A percentile compares a stretch with the other conserved stretches of the same genome.
phyloP scores from a whole-genome alignment of 2,113 vertebrate genomes.

The Nymphicus hollandicus region DNA sequence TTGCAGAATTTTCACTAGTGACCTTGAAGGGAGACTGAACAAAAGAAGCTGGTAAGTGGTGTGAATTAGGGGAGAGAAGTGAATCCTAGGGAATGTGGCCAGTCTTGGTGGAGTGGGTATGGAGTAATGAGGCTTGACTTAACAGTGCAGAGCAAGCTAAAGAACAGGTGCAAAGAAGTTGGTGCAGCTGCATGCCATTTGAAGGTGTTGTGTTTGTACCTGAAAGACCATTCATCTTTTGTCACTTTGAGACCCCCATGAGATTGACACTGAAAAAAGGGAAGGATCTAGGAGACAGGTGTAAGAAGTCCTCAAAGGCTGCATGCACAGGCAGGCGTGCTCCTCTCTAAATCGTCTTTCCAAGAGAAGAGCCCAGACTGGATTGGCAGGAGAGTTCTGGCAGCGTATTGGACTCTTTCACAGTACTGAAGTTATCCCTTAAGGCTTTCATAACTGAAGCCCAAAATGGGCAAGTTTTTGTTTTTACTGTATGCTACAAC shows the following conservation, averaged over 20 bases:
- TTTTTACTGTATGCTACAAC: not conserved
- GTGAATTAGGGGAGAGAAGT: not conserved
- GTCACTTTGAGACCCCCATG: not conserved
- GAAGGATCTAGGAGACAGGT: not conserved
- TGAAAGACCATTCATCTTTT: not conserved
- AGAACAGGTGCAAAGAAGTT: not conserved
- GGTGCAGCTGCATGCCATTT: not conserved
- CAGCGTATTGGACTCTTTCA: not conserved
- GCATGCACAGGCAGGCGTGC: not conserved
- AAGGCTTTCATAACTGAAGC: not conserved
- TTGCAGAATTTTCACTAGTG: not conserved
- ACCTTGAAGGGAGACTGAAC: not conserved
- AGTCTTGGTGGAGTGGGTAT: not conserved
- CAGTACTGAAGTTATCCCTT: not conserved
- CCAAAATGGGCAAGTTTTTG: not conserved
- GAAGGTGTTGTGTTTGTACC: not conserved
- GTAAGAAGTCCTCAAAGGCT: not conserved
- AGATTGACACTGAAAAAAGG: not conserved
- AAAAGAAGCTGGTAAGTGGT: not conserved
- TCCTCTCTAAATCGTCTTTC: not conserved
- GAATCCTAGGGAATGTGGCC: not conserved
- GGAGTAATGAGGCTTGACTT: not conserved
- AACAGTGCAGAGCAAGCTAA: not conserved
- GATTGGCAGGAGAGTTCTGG: not conserved
- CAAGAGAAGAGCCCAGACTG: not conserved